A percentile compares a stretch with the other conserved stretches of the same genome.
Evolutionary conservation across 53 echinoderm and acorn worm species (phyloP).

Genomic region (Apostichopus leukothele): DNA sequence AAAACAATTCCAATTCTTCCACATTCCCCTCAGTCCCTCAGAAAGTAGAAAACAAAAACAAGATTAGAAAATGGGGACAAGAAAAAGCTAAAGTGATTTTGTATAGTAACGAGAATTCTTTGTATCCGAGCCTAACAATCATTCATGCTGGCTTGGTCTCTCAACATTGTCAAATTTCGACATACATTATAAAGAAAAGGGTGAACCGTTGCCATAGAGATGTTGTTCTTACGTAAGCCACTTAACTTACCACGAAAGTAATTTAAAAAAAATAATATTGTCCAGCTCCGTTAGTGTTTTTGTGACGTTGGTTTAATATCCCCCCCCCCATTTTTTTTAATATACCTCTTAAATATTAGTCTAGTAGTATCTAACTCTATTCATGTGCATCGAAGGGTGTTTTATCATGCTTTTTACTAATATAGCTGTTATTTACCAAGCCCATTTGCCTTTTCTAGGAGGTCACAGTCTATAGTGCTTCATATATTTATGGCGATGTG

Average conservation of each 20-base stretch:
- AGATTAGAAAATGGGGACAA: neutral
- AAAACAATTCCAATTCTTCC: neutral
- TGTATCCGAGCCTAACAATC: neutral
- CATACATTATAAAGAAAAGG: neutral
- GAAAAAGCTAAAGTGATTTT: neutral
- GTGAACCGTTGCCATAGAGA: neutral
- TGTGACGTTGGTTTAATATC: neutral
- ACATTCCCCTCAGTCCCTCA: neutral
- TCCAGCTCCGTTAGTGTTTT: neutral
- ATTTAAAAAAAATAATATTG: neutral
- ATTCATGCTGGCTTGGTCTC: neutral
- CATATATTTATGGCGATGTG: neutral
- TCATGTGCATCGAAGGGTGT: neutral
- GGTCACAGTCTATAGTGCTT: neutral
- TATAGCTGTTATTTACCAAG: neutral
- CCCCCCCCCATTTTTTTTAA: neutral
- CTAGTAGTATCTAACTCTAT: neutral
- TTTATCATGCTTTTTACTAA: neutral
- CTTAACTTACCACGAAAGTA: neutral
- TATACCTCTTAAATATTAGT: too few relatives aligned
- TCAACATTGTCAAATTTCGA: neutral
- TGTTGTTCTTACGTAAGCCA: neutral
- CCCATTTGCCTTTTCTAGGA: neutral
- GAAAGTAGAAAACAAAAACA: neutral
- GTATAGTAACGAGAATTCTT: neutral